A percentile compares a stretch with the other conserved stretches of the same genome.
Evolutionary conservation across 1,140 invertebrate genomes (phyloP).

Genomic region (Drosophila rhopaloa): DNA sequence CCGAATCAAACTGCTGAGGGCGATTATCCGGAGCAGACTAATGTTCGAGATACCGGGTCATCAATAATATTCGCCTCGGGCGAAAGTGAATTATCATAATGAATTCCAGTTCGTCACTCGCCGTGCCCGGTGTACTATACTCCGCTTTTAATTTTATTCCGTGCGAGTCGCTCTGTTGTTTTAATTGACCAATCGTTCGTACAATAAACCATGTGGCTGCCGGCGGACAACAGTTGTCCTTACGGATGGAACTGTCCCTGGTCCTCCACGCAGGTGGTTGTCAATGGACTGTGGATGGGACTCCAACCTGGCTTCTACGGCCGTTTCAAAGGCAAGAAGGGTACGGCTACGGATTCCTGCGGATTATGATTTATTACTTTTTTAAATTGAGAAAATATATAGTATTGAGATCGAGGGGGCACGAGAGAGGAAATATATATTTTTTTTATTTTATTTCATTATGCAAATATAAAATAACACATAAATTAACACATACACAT

Average conservation of each 20-base stretch:
- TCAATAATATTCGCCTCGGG: conserved; percentile 44
- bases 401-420: no score
- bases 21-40: conserved; percentile 25
- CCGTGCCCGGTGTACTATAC: conserved; percentile 25
- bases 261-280: conserved; percentile 61
- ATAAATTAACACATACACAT: background rate
- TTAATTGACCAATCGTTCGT: conserved; percentile 4
- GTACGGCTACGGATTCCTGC: conserved; percentile 4
- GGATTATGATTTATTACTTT: no score
- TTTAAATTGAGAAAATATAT: no score
- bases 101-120: conserved; percentile 49
- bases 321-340: conserved; percentile 30
- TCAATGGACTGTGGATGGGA: conserved; percentile 45
- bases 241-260: conserved; percentile 44
- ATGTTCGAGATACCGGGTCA: conserved; percentile 29
- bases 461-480: no score
- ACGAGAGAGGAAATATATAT: no score
- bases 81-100: conserved; percentile 75
- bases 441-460: no score
- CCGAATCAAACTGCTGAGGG: conserved; percentile 33
- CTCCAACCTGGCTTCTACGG: conserved; percentile 21
- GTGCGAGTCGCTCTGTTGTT: conserved; percentile 8
- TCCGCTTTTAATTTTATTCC: conserved; percentile 20
- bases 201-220: conserved; percentile 33
- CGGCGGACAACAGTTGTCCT: conserved; percentile 45